Evolutionary conservation across 2,888 invertebrate species (phyloP).

Genomic region (Aphidius colemani): DNA sequence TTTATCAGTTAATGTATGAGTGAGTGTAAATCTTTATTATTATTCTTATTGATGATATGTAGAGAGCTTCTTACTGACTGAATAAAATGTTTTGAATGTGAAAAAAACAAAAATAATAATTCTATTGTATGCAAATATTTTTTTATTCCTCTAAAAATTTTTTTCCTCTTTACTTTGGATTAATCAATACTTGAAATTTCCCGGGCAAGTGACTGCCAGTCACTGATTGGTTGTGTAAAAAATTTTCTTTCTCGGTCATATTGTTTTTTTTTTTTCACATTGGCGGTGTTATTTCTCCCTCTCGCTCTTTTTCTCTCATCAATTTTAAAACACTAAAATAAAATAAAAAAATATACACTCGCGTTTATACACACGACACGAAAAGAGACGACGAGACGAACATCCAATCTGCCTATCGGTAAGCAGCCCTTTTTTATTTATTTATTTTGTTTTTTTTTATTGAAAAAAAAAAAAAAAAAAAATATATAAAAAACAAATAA

Average conservation of each 20-base stretch:
- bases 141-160: too few relatives aligned
- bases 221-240: too few relatives aligned
- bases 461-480: neutral
- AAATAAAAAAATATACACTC: slow-evolving; percentile 1
- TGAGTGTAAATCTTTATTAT: slow-evolving; percentile 34
- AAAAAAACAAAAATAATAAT: slow-evolving; percentile 7
- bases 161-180: too few relatives aligned
- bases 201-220: too few relatives aligned
- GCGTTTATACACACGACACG: slow-evolving; percentile 11
- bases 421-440: neutral
- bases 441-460: neutral
- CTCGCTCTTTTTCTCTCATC: neutral
- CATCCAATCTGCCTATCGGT: slow-evolving; percentile 15
- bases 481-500: neutral
- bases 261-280: slow-evolving; percentile 11
- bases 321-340: neutral
- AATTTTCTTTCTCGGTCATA: neutral
- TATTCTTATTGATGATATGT: slow-evolving; percentile 54
- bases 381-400: slow-evolving; percentile 17
- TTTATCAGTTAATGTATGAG: slow-evolving; percentile 7
- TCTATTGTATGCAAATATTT: too few relatives aligned
- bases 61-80: slow-evolving; percentile 59
- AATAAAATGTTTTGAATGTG: slow-evolving; percentile 61
- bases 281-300: neutral
- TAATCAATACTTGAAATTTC: too few relatives aligned